phyloP scores from a whole-genome alignment of 2,113 vertebrate species.

The Pseudopodoces humilis region DNA sequence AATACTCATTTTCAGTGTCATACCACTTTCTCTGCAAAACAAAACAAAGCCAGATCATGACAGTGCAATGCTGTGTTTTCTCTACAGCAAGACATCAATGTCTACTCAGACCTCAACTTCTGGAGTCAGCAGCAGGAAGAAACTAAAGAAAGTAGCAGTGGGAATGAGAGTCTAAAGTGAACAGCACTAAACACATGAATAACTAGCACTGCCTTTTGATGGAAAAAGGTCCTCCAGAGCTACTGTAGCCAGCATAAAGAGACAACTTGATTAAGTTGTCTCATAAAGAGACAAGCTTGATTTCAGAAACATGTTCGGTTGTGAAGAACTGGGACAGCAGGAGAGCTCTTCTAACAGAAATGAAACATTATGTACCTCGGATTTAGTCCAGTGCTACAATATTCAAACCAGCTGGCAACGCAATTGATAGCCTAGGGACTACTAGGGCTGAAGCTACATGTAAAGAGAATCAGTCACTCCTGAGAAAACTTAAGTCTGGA shows the following conservation, averaged over 20 bases:
- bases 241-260: background rate
- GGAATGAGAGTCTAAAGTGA: background rate
- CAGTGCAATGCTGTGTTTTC: background rate
- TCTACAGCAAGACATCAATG: background rate
- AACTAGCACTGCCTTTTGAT: background rate
- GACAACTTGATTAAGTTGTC: background rate
- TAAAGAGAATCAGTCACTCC: background rate
- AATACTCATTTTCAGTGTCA: slow-evolving; percentile 84
- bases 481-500: background rate
- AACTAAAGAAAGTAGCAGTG: background rate
- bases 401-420: background rate
- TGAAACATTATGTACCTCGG: background rate
- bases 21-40: slow-evolving; percentile 89
- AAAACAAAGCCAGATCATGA: background rate
- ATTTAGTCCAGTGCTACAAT: background rate
- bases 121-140: background rate
- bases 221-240: background rate
- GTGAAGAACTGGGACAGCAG: background rate
- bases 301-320: background rate
- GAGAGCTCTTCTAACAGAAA: background rate
- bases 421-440: background rate
- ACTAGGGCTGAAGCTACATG: background rate
- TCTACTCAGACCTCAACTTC: background rate
- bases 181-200: background rate
- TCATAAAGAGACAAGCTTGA: background rate